These are phyloP conservation scores for Pollenia angustigena DNA, from an alignment of 2,888 invertebrate genomes.

Conservation along the genomic window DNA sequence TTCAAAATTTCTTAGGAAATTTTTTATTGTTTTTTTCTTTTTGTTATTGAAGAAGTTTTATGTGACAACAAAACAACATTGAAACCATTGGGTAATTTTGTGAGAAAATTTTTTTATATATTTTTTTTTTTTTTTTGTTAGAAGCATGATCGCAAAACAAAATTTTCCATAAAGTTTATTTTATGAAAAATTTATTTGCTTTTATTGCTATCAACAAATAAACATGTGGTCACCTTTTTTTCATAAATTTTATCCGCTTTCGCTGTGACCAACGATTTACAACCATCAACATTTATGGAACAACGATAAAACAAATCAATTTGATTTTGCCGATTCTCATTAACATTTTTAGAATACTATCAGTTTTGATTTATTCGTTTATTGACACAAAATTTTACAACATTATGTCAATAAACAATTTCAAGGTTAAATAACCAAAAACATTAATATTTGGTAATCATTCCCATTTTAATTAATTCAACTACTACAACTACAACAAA, in stretches of 20 bases:
- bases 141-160: too few species aligned
- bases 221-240: too few species aligned
- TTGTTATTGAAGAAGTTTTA: too few species aligned
- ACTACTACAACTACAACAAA: too few species aligned
- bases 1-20: conserved; percentile 8
- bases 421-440: conserved; percentile 61
- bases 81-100: not conserved
- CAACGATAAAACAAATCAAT: not conserved
- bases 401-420: conserved; percentile 58
- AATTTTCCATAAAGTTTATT: too few species aligned
- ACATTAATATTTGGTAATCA: conserved; percentile 32
- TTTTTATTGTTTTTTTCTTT: not conserved
- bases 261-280: conserved; percentile 10
- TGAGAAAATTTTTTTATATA: conserved; percentile 4
- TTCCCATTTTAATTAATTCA: conserved; percentile 33
- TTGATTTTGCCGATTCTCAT: conserved; percentile 24
- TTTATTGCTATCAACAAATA: too few species aligned
- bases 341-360: conserved; percentile 30
- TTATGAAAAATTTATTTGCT: too few species aligned
- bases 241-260: not conserved
- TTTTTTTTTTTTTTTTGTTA: too few species aligned
- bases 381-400: conserved; percentile 43
- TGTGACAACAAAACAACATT: too few species aligned
- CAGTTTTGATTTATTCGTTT: not conserved
- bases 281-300: not conserved